Base-by-base conservation (phyloP, 1,140 invertebrate species). In the Varroa destructor region DNA sequence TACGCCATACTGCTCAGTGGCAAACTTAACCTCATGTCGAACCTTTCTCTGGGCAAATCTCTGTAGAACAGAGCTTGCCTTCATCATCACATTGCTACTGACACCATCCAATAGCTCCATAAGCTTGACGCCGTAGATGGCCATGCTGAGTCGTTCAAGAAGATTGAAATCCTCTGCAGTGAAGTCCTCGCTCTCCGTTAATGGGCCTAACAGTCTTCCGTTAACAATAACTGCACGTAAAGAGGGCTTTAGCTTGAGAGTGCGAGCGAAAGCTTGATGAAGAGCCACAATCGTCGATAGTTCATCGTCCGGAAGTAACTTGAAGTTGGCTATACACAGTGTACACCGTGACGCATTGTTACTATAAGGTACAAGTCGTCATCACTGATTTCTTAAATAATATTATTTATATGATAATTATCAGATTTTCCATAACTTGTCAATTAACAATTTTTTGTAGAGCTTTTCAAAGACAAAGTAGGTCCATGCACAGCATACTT, bases 151-250 rank as follows among this genome's bases (percentile, higher is more conserved):
- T 78, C 89, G 87, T 78, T 97, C 92, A 71, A 98, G 81, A 37
- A 99, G 81, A 40, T 85, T 82, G 79, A 97, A 95, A 81, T 99
- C 96, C 72, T 96, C 93, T 36, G 84, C 81, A n/a, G 86, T 87
- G 79, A 99, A 95, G 43, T 79, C 78, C 79, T 98, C 94, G 56
- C 83, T 79, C 0, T 83, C 78, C 1, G 84, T 80, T 6, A 98
- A 83, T 0, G 93, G 91, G 5, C 93, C 95, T 72, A 73, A 83
- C 12, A 96, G 82, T 71, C 89, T 84, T n/a, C 93, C 93, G 82
- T 98, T 98, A 61, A 87, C 87, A 14, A 97, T 82, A 6, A 98
- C 79, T 4, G 86, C 87, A 74, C 85, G 82, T 67, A 81, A 79
- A 6, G 87, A 85, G 43, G 75, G 72, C 54, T 78, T 75, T 40